phyloP scores from a whole-genome alignment of 2,113 vertebrate genomes.

The Ursus arctos region DNA sequence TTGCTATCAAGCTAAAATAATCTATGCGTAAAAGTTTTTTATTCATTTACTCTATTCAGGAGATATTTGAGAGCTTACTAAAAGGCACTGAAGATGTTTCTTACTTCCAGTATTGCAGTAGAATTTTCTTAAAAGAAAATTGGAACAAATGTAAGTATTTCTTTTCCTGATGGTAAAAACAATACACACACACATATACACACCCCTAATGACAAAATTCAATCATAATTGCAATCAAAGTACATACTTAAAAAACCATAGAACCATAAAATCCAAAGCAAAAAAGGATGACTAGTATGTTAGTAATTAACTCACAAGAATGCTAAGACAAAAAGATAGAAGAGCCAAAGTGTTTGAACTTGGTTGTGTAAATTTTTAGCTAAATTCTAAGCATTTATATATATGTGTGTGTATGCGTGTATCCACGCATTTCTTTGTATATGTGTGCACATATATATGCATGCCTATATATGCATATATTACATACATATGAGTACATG shows the following conservation, averaged over 20 bases:
- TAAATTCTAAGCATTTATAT: background rate
- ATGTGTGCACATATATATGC: background rate
- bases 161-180: background rate
- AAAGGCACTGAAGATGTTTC: background rate
- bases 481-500: background rate
- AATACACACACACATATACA: background rate
- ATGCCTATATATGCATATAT: background rate
- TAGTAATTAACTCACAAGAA: background rate
- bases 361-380: background rate
- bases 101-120: background rate
- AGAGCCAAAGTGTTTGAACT: background rate
- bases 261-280: background rate
- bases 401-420: too few relatives aligned
- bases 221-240: background rate
- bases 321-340: background rate
- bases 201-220: background rate
- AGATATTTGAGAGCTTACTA: slow-evolving; percentile 9
- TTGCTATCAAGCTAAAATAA: slow-evolving; percentile 33
- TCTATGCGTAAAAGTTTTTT: background rate
- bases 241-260: background rate
- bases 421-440: background rate
- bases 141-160: background rate
- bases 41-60: background rate
- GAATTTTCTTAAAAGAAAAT: background rate
- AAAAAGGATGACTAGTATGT: background rate